Conservation (phyloP, 30 jellyfish, hydroid and myxozoan genomes). For the Aurelia aurita region DNA sequence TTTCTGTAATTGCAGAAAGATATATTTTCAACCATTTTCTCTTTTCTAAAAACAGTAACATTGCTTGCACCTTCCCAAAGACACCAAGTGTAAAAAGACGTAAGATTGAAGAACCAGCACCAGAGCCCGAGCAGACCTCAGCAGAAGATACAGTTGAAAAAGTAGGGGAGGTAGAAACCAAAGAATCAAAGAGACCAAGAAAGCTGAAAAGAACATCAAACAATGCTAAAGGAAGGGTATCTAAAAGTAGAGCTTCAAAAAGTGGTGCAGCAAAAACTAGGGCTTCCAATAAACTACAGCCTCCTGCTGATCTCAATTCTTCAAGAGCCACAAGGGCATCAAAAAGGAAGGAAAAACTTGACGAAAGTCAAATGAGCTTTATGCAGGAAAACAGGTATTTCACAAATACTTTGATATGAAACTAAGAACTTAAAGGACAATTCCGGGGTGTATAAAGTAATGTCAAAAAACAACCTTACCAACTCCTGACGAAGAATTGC, state of each 20-base stretch:
- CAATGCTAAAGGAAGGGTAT: constrained; percentile 7
- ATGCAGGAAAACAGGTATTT: constrained; percentile 13
- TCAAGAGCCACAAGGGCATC: constrained; percentile 33
- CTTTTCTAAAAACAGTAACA: not conserved
- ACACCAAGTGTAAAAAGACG: constrained; percentile 25
- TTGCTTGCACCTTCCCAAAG: constrained; percentile 22
- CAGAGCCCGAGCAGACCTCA: not conserved
- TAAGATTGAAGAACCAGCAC: constrained; percentile 7
- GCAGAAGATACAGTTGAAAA: not conserved
- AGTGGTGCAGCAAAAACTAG: not conserved
- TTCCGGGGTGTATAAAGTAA: too few relatives aligned
- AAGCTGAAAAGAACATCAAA: constrained; percentile 30
- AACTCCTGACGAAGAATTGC: too few relatives aligned
- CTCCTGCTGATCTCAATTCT: too few relatives aligned
- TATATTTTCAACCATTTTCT: too few relatives aligned
- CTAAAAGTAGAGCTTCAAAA: not conserved
- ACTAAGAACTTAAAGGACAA: too few relatives aligned
- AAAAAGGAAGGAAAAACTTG: not conserved
- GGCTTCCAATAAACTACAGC: not conserved
- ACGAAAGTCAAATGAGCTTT: not conserved
- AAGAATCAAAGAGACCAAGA: constrained; percentile 41
- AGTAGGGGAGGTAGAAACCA: not conserved
- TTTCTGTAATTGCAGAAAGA: too few relatives aligned
- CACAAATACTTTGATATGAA: not conserved
- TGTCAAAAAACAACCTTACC: too few relatives aligned